These are phyloP conservation scores for Aphis craccivora DNA, from an alignment of 1,140 invertebrate species.

Conservation along the genomic window DNA sequence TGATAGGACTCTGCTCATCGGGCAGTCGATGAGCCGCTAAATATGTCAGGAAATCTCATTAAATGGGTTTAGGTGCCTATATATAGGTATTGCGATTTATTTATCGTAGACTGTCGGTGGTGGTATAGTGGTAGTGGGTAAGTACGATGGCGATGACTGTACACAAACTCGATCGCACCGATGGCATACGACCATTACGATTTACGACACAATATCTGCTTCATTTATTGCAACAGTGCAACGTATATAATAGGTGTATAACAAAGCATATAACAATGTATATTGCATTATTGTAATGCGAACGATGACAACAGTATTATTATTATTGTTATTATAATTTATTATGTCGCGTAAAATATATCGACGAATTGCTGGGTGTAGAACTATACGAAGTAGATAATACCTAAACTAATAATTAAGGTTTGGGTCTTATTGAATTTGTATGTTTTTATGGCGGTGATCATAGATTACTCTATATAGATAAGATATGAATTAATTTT, in stretches of 20 bases:
- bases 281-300: neutral
- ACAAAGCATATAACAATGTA: neutral
- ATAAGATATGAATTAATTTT: neutral
- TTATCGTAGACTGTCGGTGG: neutral
- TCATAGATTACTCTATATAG: neutral
- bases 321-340: neutral
- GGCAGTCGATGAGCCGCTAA: neutral
- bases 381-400: neutral
- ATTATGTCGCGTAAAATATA: neutral
- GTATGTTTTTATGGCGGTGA: neutral
- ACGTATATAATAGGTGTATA: neutral
- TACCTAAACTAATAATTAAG: neutral
- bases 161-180: neutral
- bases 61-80: neutral
- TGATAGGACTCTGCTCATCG: neutral
- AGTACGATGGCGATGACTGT: neutral
- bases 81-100: neutral
- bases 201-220: neutral
- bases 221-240: neutral
- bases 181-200: constrained; percentile 1
- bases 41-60: neutral
- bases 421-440: neutral
- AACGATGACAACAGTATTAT: constrained; percentile 3
- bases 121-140: neutral
- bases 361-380: neutral